Conservation (phyloP, 2,888 invertebrate species). For the Eupelmus urozonus region DNA sequence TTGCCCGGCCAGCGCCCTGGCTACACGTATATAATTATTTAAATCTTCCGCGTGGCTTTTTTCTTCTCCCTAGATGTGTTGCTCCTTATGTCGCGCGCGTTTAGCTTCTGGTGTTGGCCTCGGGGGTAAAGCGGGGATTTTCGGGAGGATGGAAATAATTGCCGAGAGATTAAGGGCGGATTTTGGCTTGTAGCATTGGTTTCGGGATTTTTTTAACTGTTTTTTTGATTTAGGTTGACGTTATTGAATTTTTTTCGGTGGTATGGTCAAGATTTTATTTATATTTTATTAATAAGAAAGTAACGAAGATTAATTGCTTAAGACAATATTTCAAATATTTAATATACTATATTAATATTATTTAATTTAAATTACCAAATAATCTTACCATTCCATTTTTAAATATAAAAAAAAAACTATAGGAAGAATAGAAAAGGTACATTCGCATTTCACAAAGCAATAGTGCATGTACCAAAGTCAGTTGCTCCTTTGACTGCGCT, state of each 20-base stretch:
- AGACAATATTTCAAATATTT: no score
- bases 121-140: neutral
- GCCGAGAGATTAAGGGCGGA: neutral
- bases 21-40: slow-evolving; percentile 61
- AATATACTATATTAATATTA: no score
- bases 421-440: no score
- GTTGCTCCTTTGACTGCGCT: neutral
- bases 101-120: neutral
- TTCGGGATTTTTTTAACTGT: neutral
- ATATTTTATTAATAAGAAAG: no score
- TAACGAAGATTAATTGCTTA: no score
- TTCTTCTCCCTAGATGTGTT: neutral
- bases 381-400: no score
- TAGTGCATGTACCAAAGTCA: no score
- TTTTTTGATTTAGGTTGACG: neutral
- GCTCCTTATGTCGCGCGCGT: slow-evolving; percentile 14
- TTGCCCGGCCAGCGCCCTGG: slow-evolving; percentile 41
- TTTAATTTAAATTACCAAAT: no score
- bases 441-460: no score
- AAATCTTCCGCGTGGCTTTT: slow-evolving; percentile 38
- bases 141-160: slow-evolving; percentile 15
- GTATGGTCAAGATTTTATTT: no score
- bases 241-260: slow-evolving; percentile 37
- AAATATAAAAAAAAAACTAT: no score
- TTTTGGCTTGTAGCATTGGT: neutral